Evolutionary conservation across 2,113 vertebrate genomes (phyloP).

Genomic region (pig (Sus scrofa)): DNA sequence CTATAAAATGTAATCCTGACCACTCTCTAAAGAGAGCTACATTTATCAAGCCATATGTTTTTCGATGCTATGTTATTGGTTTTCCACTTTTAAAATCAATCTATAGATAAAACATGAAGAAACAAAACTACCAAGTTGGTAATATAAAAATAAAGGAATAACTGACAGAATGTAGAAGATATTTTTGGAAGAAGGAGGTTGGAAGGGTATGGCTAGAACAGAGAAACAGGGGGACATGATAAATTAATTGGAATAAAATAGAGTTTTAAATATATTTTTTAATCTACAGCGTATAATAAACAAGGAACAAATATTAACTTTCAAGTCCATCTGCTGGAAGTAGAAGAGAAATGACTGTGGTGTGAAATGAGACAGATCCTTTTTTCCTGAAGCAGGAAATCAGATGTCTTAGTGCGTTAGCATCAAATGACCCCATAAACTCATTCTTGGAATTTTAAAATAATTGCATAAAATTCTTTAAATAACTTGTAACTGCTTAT

Average conservation of each 20-base stretch:
- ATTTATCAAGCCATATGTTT: not conserved
- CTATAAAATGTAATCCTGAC: not conserved
- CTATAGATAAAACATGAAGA: not conserved
- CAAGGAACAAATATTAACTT: not conserved
- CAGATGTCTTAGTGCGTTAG: not conserved
- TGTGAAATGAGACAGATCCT: not conserved
- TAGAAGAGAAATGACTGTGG: not conserved
- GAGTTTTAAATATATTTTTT: not conserved
- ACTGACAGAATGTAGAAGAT: not conserved
- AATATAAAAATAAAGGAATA: not conserved
- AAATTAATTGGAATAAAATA: not conserved
- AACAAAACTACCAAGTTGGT: not conserved
- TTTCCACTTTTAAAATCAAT: not conserved
- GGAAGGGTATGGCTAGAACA: not conserved
- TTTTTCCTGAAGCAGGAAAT: not conserved
- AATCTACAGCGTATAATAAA: not conserved
- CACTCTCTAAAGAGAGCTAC: not conserved
- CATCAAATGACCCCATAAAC: not conserved
- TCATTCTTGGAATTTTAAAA: not conserved
- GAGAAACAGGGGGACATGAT: not conserved
- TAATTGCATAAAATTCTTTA: slow-evolving; percentile 57
- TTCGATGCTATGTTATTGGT: not conserved
- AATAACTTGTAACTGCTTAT: slow-evolving; percentile 34
- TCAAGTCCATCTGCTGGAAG: not conserved
- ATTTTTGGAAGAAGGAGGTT: not conserved